Evolutionary conservation across 2,113 vertebrate genomes (phyloP), one percentile per base, ranked within the genome.

Genomic region (Azemiops feae): DNA sequence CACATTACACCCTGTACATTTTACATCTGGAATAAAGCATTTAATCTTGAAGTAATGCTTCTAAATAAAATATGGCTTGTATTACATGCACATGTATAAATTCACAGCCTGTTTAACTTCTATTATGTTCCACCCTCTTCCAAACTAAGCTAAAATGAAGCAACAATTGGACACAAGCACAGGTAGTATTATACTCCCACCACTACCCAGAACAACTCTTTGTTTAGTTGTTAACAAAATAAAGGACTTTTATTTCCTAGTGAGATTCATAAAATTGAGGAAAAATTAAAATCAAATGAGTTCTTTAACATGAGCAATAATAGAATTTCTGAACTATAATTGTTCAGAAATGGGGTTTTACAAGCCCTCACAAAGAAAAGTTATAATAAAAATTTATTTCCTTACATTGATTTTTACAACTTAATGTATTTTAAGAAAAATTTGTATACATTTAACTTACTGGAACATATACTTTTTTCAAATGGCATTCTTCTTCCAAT

Each of bases 401-500:
- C n/a, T 74, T 39, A 30, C 45, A 3, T n/a, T 55, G 5, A 11
- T 55, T 81, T n/a, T 5, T n/a, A 27, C 2, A n/a, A 39, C 87
- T 34, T 27, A 90, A 34, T 86, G 23, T 91, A 18, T 1, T 11
- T 2, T 52, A 60, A 94, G 5, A 93, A 91, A 16, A 0, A 81
- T 6, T 0, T 0, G 7, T 60, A 86, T 43, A 95, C 85, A 91
- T 87, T 60, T 92, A 89, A 99, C 99, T 99, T 98, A 99, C 99
- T 93, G 99, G 99, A 60, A 99, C 97, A 96, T 98, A 98, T 94
- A 98, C 97, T 98, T 98, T 99, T 96, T 98, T 98, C 98, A 99
- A 98, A 97, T 98, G 98, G 97, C 98, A 99, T 95, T 99, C 98
- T n/a, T 98, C 98, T 97, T 99, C 98, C 97, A 99, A 96, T 94